Percentiles rank a stretch among this genome's conserved stretches.
Evolutionary conservation across 1,140 invertebrate genomes (phyloP).

Genomic region (Tribolium castaneum): DNA sequence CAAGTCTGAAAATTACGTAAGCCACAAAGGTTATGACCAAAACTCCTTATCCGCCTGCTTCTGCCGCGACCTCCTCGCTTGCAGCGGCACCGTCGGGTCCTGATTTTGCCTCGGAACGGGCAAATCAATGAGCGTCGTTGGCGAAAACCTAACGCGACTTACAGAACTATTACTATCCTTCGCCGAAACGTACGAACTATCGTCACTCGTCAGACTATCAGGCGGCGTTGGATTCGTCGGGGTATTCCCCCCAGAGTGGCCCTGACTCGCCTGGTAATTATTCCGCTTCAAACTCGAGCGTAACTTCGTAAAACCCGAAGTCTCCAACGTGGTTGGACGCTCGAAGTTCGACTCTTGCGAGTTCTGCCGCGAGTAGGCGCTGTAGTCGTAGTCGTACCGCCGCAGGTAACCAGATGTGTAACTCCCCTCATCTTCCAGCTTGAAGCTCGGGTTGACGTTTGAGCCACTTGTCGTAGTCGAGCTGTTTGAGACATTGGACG

Average conservation of each 20-base stretch:
- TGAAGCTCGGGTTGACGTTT: conserved; percentile 69
- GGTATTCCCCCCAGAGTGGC: conserved; percentile 76
- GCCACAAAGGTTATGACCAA: conserved; percentile 65
- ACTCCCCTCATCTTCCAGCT: conserved; percentile 73
- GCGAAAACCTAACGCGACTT: conserved; percentile 83
- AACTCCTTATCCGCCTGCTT: conserved; percentile 70
- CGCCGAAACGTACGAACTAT: conserved; percentile 86
- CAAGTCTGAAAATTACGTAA: conserved; percentile 8
- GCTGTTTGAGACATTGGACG: conserved; percentile 79
- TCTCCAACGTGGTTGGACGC: conserved; percentile 78
- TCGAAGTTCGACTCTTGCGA: conserved; percentile 71
- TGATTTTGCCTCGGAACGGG: conserved; percentile 72
- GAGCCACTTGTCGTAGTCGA: conserved; percentile 68
- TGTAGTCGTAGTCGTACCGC: conserved; percentile 65
- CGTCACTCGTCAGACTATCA: conserved; percentile 84
- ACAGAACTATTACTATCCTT: conserved; percentile 76
- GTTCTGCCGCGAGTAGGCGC: conserved; percentile 67
- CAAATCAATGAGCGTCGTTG: conserved; percentile 69
- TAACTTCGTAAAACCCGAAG: conserved; percentile 70
- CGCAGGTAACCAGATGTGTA: conserved; percentile 65
- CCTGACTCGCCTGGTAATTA: conserved; percentile 70
- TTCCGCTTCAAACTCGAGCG: conserved; percentile 81
- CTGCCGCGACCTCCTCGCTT: conserved; percentile 65
- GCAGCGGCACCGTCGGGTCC: conserved; percentile 73
- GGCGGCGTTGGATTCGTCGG: conserved; percentile 87